Evolutionary conservation across 2,888 invertebrate genomes (phyloP), one percentile per base, ranked within the genome.

Genomic region (Drosophila meridiana): DNA sequence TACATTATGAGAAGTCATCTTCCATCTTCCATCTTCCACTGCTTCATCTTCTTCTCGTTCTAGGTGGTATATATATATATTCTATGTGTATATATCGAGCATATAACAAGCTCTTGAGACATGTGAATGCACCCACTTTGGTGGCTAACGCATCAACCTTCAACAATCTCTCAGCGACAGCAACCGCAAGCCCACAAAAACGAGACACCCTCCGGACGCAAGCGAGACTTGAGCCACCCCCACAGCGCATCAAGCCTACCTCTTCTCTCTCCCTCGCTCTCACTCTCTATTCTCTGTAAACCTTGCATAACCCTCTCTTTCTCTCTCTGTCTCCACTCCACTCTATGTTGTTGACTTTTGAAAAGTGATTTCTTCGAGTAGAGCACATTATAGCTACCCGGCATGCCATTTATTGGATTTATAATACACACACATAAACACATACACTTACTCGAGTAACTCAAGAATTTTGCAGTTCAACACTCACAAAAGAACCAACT

Each of bases 101-200:
- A 90, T 92, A 91, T 92, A 92, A 92, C 91, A 92, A 92, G 92
- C 91, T 91, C 91, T 92, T 92, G 91, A 92, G 91, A 92, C 91
- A 92, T 92, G 91, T 90, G 92, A 92, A 92, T 91, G 91, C 90
- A 91, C 91, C 92, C 92, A 92, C 92, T 92, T 91, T 92, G 88
- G 82, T 80, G 89, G 83, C 80, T 69, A 87, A 84, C 80, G 80
- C 88, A 82, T 76, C 78, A 75, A 66, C 69, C 80, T 76, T 65
- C 77, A 77, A 56, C 66, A 55, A 20, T 52, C 52, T 52, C 52
- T 52, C 67, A 55, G 34, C 50, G 34, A 34, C 62, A 38, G 69
- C 71, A 84, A 86, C 89, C 84, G 68, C 87, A 83, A 60, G 32
- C 63, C 72, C 78, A 76, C 63, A 74, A 59, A 61, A 57, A 59